phyloP scores from a whole-genome alignment of 1,140 invertebrate genomes.

The Drosophila malerkotliana region DNA sequence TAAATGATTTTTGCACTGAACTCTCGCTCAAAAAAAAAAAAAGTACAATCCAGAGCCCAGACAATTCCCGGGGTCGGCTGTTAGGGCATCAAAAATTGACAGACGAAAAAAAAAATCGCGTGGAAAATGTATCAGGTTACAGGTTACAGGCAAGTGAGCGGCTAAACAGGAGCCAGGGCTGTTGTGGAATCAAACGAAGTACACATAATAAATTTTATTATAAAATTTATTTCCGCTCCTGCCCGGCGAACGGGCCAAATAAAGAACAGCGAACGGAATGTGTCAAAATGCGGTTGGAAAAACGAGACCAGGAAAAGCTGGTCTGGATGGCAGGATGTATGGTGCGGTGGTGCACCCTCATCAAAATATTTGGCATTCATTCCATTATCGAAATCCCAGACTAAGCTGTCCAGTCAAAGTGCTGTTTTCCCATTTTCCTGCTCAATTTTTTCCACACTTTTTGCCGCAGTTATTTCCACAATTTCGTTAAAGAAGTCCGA shows the following conservation, averaged over 20 bases:
- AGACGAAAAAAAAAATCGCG: slow-evolving; percentile 50
- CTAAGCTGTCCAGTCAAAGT: slow-evolving; percentile 58
- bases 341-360: slow-evolving; percentile 54
- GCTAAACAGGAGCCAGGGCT: slow-evolving; percentile 23
- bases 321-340: not conserved
- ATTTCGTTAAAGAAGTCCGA: slow-evolving; percentile 52
- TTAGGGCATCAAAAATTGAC: slow-evolving; percentile 63
- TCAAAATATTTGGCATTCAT: slow-evolving; percentile 81
- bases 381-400: slow-evolving; percentile 81
- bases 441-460: slow-evolving; percentile 24
- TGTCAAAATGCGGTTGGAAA: slow-evolving; percentile 76
- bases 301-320: slow-evolving; percentile 11
- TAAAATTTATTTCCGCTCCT: slow-evolving; percentile 75
- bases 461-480: slow-evolving; percentile 18
- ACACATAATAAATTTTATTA: slow-evolving; percentile 82
- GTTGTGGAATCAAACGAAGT: slow-evolving; percentile 54
- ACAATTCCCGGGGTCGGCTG: slow-evolving; percentile 7
- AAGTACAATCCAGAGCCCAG: slow-evolving; percentile 12
- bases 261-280: slow-evolving; percentile 37
- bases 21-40: slow-evolving; percentile 17
- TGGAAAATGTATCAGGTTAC: slow-evolving; percentile 74
- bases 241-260: not conserved
- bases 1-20: slow-evolving; percentile 73
- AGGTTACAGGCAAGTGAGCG: slow-evolving; percentile 70
- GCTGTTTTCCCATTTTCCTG: slow-evolving; percentile 21